A percentile compares a stretch with the other conserved stretches of the same genome.
Evolutionary conservation across 2,113 vertebrate species (phyloP).

Genomic region (Phyllostomus discolor): DNA sequence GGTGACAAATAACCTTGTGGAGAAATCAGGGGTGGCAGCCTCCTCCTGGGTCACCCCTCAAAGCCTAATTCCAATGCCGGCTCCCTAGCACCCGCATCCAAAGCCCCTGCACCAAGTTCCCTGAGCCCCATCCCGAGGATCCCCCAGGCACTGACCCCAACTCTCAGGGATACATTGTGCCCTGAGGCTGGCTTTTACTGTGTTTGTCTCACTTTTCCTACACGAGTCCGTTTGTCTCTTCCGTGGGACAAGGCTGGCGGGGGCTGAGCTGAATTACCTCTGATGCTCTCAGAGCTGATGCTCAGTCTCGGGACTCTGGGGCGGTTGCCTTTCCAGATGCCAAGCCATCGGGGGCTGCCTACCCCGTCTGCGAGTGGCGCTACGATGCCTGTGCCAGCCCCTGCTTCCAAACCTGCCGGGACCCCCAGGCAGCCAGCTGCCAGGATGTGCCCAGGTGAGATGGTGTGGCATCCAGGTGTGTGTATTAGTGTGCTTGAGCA

Average conservation of each 20-base stretch:
- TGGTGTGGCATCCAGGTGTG: not conserved
- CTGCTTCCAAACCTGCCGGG: slow-evolving; percentile 94
- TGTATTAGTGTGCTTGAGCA: not conserved
- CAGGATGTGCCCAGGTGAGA: slow-evolving; percentile 88
- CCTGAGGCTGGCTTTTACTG: not conserved
- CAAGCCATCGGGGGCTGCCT: slow-evolving; percentile 71
- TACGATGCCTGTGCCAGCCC: slow-evolving; percentile 91
- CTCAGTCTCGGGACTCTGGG: not conserved
- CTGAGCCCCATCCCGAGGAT: not conserved
- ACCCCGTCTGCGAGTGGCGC: slow-evolving; percentile 90
- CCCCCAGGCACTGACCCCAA: not conserved
- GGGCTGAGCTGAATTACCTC: not conserved
- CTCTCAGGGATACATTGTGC: not conserved
- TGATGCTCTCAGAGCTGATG: not conserved
- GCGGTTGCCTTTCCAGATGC: slow-evolving; percentile 77
- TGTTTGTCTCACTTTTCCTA: not conserved
- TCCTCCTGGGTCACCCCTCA: not conserved
- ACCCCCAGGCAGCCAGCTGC: slow-evolving; percentile 88
- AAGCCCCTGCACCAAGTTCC: not conserved
- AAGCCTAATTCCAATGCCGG: not conserved
- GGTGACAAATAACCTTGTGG: not conserved
- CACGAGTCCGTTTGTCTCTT: not conserved
- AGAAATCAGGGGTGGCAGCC: not conserved
- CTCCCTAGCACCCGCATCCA: not conserved
- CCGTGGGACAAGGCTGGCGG: not conserved